phyloP scores from a whole-genome alignment of 2,797 vertebrate species.

The Onychomys leucogaster region DNA sequence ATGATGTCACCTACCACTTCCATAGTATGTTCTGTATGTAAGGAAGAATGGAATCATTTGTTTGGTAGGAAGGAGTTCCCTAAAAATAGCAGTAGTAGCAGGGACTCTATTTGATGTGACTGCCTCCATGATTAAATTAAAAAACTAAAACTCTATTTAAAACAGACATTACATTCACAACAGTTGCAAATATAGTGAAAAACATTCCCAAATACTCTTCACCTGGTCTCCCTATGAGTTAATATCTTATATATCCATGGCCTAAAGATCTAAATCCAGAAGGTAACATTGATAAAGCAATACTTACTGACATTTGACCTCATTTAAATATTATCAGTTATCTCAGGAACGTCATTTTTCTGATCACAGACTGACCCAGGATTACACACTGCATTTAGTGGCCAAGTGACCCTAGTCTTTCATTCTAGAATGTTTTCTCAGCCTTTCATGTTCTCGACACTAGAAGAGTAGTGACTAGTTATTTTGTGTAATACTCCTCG shows the following conservation, averaged over 20 bases:
- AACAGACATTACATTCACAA: slow-evolving; percentile 34
- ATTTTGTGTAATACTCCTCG: neutral
- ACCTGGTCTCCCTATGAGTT: neutral
- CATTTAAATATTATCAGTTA: slow-evolving; percentile 20
- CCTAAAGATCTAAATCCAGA: neutral
- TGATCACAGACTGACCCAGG: neutral
- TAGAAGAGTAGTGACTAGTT: neutral
- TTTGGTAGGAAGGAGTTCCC: neutral
- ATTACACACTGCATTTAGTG: neutral
- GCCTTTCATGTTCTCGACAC: neutral
- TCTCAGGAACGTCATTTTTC: neutral
- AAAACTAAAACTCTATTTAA: slow-evolving; percentile 16
- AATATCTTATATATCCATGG: neutral
- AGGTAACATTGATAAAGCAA: neutral
- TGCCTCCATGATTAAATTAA: neutral
- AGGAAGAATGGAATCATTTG: slow-evolving; percentile 16
- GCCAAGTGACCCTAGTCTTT: neutral
- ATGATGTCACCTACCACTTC: neutral
- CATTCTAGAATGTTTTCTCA: neutral
- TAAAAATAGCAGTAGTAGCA: neutral
- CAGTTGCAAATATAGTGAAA: neutral
- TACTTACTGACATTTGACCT: neutral
- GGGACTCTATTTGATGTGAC: slow-evolving; percentile 5
- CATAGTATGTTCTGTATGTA: neutral
- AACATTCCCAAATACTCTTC: neutral